Percentiles rank a stretch among this genome's conserved stretches.
Conservation (phyloP, 35 echinoderm and acorn worm genomes). For the Hemicentrotus pulcherrimus region DNA sequence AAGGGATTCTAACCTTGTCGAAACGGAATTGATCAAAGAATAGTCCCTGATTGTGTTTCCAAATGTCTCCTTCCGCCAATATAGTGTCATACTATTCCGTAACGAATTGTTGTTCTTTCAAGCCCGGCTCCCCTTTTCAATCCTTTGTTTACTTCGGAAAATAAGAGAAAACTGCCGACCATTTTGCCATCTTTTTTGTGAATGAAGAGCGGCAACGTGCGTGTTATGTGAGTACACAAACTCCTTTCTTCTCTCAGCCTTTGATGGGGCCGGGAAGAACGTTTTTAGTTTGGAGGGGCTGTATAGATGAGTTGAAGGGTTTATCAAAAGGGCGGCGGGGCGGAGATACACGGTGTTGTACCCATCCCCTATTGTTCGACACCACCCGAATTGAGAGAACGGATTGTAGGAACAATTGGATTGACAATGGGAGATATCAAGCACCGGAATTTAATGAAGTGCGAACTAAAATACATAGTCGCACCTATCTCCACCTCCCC, state of each 20-base stretch:
- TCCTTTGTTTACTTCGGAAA: conserved; percentile 6
- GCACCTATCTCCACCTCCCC: background rate
- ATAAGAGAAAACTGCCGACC: background rate
- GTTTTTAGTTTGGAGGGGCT: conserved; percentile 1
- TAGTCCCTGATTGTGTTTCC: background rate
- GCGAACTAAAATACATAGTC: background rate
- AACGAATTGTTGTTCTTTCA: conserved; percentile 42
- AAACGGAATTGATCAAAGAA: background rate
- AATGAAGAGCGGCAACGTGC: conserved; percentile 18
- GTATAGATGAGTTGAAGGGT: background rate
- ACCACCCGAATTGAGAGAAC: background rate
- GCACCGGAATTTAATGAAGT: conserved; percentile 17
- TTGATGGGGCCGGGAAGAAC: conserved; percentile 6
- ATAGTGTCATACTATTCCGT: conserved; percentile 27
- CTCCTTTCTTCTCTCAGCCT: background rate
- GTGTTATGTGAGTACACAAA: conserved; percentile 29
- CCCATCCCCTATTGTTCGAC: background rate
- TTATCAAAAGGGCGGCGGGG: background rate
- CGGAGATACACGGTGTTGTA: background rate
- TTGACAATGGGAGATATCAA: background rate
- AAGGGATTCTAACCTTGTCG: background rate
- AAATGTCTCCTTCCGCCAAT: background rate
- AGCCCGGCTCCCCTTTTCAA: background rate
- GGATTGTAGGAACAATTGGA: background rate
- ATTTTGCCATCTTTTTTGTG: conserved; percentile 22